These are phyloP conservation scores for Hypotaenidia philippensis DNA, from an alignment of 2,797 vertebrate species.

Conservation along the genomic window DNA sequence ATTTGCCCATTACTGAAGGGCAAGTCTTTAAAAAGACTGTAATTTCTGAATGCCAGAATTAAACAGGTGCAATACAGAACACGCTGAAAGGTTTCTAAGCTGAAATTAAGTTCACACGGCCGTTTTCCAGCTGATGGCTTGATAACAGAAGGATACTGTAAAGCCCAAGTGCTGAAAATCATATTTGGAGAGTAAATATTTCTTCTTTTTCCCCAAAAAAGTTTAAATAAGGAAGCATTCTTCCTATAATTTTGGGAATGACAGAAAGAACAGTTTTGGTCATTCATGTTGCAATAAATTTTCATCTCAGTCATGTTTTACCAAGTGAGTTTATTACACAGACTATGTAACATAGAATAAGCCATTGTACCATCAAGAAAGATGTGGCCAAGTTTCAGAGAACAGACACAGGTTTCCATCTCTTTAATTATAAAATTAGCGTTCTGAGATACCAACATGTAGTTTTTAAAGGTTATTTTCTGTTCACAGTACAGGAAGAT, in stretches of 20 bases:
- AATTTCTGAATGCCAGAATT: background rate
- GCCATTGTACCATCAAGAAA: background rate
- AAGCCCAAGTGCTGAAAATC: background rate
- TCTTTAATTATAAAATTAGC: background rate
- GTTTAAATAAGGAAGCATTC: background rate
- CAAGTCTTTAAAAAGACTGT: background rate
- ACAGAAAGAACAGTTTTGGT: background rate
- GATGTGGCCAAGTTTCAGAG: background rate
- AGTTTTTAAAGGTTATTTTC: slow-evolving; percentile 7
- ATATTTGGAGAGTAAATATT: background rate
- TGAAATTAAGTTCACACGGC: background rate
- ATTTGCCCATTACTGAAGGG: background rate
- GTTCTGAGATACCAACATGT: background rate
- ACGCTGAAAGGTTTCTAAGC: background rate
- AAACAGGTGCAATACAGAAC: background rate
- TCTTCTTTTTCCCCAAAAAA: background rate
- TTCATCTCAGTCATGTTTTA: background rate
- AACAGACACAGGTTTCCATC: background rate
- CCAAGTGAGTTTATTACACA: background rate
- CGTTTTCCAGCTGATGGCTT: background rate
- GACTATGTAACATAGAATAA: background rate
- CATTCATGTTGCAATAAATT: background rate
- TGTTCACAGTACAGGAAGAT: background rate
- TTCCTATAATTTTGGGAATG: background rate
- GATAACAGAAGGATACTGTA: background rate